Base-by-base conservation (phyloP, 2,888 invertebrate species). In the Cantharis lateralis region DNA sequence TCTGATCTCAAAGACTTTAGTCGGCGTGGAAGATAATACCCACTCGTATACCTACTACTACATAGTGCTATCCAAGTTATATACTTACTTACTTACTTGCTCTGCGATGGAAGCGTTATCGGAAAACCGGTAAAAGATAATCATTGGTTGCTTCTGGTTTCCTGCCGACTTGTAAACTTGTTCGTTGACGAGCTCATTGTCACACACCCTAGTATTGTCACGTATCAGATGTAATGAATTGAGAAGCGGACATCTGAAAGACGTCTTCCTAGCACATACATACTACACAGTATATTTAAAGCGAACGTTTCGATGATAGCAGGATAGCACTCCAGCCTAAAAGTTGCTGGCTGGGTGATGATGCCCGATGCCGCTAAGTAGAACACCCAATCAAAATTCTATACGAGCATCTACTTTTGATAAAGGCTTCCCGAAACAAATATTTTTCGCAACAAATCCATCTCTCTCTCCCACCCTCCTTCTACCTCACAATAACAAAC, bases 91-190 rank as follows among this genome's bases (percentile, higher is more conserved):
- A 74, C 61, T 26, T 68, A 48, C 70, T 26, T 68, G 26, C 70
- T 68, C 68, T 72, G 72, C 72, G 76, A 77, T 68, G 77, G 68
- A 74, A 69, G 75, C 73, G 74, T 80, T 81, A 80, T 82, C 80
- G 78, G 81, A 85, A 86, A 84, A 86, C 86, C 85, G 86, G 85
- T 84, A 83, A 85, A 74, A 87, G 87, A 88, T 88, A 86, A 88
- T 87, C 87, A 87, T 84, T 85, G 85, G 83, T 83, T 85, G 86
- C 83, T 83, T 83, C 83, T 84, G 84, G 86, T 85, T 87, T 87
- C 87, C 87, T 86, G 87, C 83, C 86, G 84, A 87, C 86, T 86
- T 87, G 85, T 85, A 87, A 87, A 87, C 87, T 87, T 87, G 84
- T 85, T 84, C 85, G 85, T 84, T 86, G 86, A 86, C 85, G 85